A percentile compares a stretch with the other conserved stretches of the same genome.
phyloP scores from a whole-genome alignment of 2,797 vertebrate species.

The Rhadinocentrus ornatus region DNA sequence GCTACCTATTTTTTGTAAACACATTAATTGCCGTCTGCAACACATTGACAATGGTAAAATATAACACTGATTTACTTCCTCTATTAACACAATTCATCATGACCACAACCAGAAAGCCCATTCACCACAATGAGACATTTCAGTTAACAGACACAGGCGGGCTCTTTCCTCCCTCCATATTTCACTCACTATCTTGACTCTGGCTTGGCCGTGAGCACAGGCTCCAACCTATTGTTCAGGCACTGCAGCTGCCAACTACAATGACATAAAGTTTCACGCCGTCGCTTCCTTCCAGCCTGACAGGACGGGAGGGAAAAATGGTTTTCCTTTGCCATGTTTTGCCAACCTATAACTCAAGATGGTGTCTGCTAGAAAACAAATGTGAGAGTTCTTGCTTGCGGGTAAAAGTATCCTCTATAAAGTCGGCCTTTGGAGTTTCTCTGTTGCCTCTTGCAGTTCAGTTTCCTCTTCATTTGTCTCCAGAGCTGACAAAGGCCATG shows the following conservation, averaged over 20 bases:
- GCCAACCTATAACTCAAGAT: slow-evolving; percentile 69
- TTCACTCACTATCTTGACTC: slow-evolving; percentile 74
- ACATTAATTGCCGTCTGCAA: neutral
- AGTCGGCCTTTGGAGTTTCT: slow-evolving; percentile 38
- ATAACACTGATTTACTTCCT: slow-evolving; percentile 30
- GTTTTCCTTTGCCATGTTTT: slow-evolving; percentile 56
- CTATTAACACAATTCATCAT: slow-evolving; percentile 45
- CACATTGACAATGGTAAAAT: neutral
- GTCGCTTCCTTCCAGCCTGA: slow-evolving; percentile 75
- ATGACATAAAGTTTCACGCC: slow-evolving; percentile 62
- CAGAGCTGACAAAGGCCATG: slow-evolving; percentile 46
- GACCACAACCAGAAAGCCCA: slow-evolving; percentile 29
- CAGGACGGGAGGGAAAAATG: slow-evolving; percentile 43
- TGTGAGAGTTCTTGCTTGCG: slow-evolving; percentile 18
- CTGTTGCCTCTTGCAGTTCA: slow-evolving; percentile 28
- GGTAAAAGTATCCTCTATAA: slow-evolving; percentile 37
- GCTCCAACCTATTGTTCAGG: slow-evolving; percentile 69
- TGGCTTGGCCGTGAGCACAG: slow-evolving; percentile 37
- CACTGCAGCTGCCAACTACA: slow-evolving; percentile 61
- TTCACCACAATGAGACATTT: slow-evolving; percentile 53
- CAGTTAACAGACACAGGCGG: slow-evolving; percentile 56
- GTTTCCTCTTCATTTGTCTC: slow-evolving; percentile 44
- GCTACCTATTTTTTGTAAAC: neutral
- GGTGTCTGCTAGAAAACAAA: slow-evolving; percentile 58
- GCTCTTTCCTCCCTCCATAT: slow-evolving; percentile 62